Percentiles rank a stretch among this genome's conserved stretches.
Conservation (phyloP, 1,140 invertebrate species). For the Eufriesea mexicana region DNA sequence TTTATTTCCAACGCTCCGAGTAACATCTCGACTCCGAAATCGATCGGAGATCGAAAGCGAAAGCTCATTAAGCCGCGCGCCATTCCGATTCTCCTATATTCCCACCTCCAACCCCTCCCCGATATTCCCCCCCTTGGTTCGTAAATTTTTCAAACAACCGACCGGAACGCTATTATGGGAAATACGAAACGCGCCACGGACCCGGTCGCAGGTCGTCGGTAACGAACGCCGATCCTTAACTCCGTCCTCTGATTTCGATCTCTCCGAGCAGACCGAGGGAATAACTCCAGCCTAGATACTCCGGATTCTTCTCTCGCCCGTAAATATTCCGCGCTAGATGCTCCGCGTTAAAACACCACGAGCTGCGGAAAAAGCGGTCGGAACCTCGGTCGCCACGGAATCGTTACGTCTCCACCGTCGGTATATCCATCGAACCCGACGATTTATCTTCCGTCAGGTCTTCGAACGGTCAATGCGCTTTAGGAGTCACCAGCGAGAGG, state of each 20-base stretch:
- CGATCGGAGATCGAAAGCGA: slow-evolving; percentile 51
- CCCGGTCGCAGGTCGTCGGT: background rate
- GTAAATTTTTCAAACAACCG: slow-evolving; percentile 37
- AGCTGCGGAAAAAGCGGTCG: background rate
- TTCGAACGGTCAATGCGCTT: background rate
- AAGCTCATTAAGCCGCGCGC: slow-evolving; percentile 44
- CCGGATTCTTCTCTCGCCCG: slow-evolving; percentile 19
- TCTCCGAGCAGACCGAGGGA: slow-evolving; percentile 7
- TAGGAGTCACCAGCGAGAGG: background rate
- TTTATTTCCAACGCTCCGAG: slow-evolving; percentile 32
- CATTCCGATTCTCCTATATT: slow-evolving; percentile 36
- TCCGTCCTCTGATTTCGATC: slow-evolving; percentile 42
- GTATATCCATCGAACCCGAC: background rate
- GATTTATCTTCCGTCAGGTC: background rate
- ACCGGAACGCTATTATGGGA: slow-evolving; percentile 42
- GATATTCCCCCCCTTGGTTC: slow-evolving; percentile 19
- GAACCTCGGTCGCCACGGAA: background rate
- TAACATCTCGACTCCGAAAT: slow-evolving; percentile 20
- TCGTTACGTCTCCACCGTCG: background rate
- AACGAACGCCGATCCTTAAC: slow-evolving; percentile 41
- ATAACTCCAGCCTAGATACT: slow-evolving; percentile 14
- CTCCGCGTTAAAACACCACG: too few relatives aligned
- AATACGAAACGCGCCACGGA: slow-evolving; percentile 37
- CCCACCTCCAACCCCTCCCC: background rate
- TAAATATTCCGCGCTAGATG: background rate